Evolutionary conservation across 2,113 vertebrate species (phyloP).

Genomic region (Crotalus viridis): DNA sequence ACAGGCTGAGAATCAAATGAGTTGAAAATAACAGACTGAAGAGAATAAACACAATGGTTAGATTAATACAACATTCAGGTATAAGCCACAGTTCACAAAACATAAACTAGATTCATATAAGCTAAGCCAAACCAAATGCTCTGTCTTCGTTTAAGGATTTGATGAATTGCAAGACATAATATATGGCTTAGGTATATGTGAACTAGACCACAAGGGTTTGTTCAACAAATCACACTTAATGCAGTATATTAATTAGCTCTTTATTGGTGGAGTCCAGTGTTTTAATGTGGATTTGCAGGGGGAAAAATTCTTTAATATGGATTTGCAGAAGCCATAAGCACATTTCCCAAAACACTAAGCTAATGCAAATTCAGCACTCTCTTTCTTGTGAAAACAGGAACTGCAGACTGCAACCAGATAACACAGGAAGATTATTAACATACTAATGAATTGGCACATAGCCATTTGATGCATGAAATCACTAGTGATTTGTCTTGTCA

Average conservation of each 20-base stretch:
- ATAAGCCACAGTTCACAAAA: neutral
- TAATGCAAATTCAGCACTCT: neutral
- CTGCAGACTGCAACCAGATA: neutral
- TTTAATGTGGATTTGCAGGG: neutral
- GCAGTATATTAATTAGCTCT: neutral
- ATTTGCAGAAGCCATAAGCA: neutral
- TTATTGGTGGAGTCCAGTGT: neutral
- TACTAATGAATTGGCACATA: constrained; percentile 25
- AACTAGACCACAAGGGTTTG: neutral
- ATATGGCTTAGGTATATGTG: neutral
- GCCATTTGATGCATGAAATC: neutral
- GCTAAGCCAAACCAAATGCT: neutral
- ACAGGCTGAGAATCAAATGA: neutral
- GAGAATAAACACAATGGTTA: neutral
- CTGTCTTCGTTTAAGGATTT: neutral
- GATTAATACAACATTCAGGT: neutral
- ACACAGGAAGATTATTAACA: constrained; percentile 23
- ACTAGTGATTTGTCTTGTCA: constrained; percentile 8
- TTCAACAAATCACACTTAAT: neutral
- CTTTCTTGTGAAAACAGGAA: constrained; percentile 32
- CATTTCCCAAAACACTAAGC: neutral
- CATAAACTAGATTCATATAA: neutral
- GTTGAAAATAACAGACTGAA: neutral
- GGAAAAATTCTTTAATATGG: neutral
- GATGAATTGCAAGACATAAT: neutral